A percentile compares a stretch with the other conserved stretches of the same genome.
Evolutionary conservation across 1,140 invertebrate species (phyloP).

Genomic region (Drosophila nannoptera): DNA sequence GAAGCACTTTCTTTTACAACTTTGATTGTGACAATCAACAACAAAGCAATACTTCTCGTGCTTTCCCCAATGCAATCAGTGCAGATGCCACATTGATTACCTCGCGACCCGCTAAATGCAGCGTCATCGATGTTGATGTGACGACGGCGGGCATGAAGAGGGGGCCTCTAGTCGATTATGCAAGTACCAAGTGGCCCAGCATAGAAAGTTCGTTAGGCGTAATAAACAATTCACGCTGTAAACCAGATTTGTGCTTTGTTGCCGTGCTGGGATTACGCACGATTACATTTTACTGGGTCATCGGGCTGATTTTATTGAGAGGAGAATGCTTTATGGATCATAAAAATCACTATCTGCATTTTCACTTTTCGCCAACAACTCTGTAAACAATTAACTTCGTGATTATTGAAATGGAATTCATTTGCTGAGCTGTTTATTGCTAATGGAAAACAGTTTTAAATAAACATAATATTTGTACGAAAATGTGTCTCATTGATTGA

Average conservation of each 20-base stretch:
- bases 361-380: conserved; percentile 31
- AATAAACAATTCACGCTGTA: conserved; percentile 66
- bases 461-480: background rate
- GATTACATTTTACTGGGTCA: conserved; percentile 57
- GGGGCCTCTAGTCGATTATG: conserved; percentile 30
- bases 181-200: conserved; percentile 49
- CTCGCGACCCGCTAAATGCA: conserved; percentile 33
- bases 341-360: conserved; percentile 37
- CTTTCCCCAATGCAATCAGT: conserved; percentile 37
- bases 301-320: conserved; percentile 3
- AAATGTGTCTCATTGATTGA: background rate
- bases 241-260: conserved; percentile 55
- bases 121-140: conserved; percentile 13
- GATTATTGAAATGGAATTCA: background rate
- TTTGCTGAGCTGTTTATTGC: background rate
- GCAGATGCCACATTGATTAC: conserved; percentile 42
- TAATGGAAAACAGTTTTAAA: background rate
- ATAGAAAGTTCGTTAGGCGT: conserved; percentile 70
- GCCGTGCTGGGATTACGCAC: conserved; percentile 47
- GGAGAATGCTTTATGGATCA: conserved; percentile 24
- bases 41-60: conserved; percentile 15
- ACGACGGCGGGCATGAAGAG: background rate
- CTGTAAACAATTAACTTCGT: background rate
- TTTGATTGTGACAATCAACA: conserved; percentile 27
- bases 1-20: conserved; percentile 33